Evolutionary conservation across 2,113 vertebrate species (phyloP), one percentile per base, ranked within the genome.

Genomic region (Trichechus manatus): DNA sequence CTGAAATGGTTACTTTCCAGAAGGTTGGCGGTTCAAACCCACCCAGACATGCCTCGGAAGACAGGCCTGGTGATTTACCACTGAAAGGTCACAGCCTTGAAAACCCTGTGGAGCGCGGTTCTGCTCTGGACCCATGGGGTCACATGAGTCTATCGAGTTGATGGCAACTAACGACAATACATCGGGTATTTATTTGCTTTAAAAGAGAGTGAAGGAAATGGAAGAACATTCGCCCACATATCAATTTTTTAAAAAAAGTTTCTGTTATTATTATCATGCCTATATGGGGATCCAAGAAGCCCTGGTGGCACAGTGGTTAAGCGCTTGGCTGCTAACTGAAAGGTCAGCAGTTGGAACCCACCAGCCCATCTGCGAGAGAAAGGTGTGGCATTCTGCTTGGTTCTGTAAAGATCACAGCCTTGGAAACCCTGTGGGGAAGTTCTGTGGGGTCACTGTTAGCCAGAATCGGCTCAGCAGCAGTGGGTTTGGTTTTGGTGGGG

Each of bases 151-250:
- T 22, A 9, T 23, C 31, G 3, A 33, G 4, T 33, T 6, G 13
- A 13, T 2, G 2, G 5, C 31, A 31, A 15, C 64, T 27, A 56
- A 56, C 53, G 39, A 39, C 5, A 66, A 31, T 27, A 29, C 29
- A n/a, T 1, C 1, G 1, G 2, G 59, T 1, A 13, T 36, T 6
- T 56, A 2, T 61, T 59, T 64, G 33, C 20, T 33, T 17, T 39
- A 31, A 22, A 78, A 74, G 56, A 66, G 10, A 36, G 50, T 63
- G 5, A 42, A 53, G 61, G 33, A 9, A 29, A 5, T 14, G 11
- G 79, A 42, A 39, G 31, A 47, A 36, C 9, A 22, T 13, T 31
- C 25, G 53, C 22, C 78, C 9, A 4, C 3, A 17, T 3, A 0
- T 7, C 1, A 0, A 17, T 31, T 74, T 53, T n/a, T n/a, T n/a